Conservation (phyloP, 53 echinoderm and acorn worm genomes). For the Echinometra lucunter region DNA sequence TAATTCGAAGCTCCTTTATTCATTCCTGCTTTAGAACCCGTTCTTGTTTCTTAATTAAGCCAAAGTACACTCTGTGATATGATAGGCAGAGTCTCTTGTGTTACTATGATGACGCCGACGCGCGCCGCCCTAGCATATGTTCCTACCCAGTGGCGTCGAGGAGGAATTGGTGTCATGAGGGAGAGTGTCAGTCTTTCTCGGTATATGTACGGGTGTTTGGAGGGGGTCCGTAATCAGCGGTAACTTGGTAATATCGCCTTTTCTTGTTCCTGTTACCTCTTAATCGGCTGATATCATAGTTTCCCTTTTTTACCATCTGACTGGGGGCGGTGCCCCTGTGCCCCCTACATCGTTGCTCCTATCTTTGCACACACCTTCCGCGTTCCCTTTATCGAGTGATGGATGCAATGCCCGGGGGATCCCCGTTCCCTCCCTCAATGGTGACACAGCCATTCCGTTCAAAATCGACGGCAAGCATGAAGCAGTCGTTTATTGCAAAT, state of each 20-base stretch:
- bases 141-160: no score
- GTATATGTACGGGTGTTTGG: no score
- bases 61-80: neutral
- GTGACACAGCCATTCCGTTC: neutral
- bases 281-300: no score
- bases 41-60: neutral
- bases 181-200: no score
- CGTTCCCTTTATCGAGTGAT: neutral
- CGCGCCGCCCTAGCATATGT: no score
- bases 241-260: no score
- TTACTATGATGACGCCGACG: neutral
- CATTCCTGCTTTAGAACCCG: neutral
- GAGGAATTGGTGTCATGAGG: no score
- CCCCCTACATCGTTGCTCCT: neutral
- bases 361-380: neutral
- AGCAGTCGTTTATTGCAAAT: slow-evolving; percentile 8
- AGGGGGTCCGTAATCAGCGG: no score
- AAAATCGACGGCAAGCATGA: neutral
- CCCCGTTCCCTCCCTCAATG: neutral
- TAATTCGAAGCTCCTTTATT: neutral
- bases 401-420: slow-evolving; percentile 1
- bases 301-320: no score
- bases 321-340: no score
- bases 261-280: no score
- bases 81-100: neutral